These are phyloP conservation scores for Squalus acanthias DNA, from an alignment of 2,797 vertebrate species.

Conservation along the genomic window DNA sequence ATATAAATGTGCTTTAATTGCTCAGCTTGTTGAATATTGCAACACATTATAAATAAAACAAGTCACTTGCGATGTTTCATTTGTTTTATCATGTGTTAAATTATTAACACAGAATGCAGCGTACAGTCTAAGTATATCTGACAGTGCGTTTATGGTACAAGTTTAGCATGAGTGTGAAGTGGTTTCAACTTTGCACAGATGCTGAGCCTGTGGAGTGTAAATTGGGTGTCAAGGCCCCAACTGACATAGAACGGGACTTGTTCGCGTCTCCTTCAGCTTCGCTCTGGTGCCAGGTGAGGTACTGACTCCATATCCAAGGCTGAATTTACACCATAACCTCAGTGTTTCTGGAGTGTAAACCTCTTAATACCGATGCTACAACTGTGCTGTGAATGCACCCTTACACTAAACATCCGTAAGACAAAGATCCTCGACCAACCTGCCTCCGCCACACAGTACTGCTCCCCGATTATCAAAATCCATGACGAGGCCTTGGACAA, in stretches of 20 bases:
- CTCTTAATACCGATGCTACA: neutral
- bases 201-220: neutral
- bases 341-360: neutral
- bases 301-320: neutral
- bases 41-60: conserved; percentile 5
- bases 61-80: neutral
- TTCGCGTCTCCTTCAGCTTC: neutral
- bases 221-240: neutral
- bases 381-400: neutral
- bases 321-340: neutral
- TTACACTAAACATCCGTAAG: too few relatives aligned
- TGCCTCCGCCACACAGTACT: too few relatives aligned
- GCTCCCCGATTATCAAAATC: too few relatives aligned
- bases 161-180: neutral
- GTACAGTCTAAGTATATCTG: neutral
- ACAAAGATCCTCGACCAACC: too few relatives aligned
- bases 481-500: too few relatives aligned
- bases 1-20: neutral
- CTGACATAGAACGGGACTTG: neutral
- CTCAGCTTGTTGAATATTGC: conserved; percentile 20
- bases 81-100: neutral
- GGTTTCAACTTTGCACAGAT: neutral
- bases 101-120: neutral
- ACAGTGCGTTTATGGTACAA: neutral
- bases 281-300: neutral